A percentile compares a stretch with the other conserved stretches of the same genome.
Conservation (phyloP, 2,888 invertebrate species). For the Macroteleia sp. region DNA sequence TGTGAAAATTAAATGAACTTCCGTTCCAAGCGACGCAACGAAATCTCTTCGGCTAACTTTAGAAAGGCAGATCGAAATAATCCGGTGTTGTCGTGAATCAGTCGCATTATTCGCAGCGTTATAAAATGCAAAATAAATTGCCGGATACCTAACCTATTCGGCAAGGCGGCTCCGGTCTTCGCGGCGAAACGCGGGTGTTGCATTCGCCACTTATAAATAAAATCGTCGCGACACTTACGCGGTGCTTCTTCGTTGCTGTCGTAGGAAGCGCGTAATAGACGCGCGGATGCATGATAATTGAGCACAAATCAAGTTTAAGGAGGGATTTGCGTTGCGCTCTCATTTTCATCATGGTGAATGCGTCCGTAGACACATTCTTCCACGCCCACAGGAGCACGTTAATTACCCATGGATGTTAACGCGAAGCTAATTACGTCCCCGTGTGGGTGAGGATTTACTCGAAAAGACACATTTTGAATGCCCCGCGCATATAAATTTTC, state of each 20-base stretch:
- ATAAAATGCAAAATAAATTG: conserved; percentile 82
- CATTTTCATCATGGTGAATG: conserved; percentile 70
- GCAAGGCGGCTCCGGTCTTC: conserved; percentile 18
- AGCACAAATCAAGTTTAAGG: conserved; percentile 84
- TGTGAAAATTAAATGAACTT: conserved; percentile 62
- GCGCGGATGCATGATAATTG: conserved; percentile 81
- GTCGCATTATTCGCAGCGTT: conserved; percentile 72
- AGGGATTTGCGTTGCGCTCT: conserved; percentile 73
- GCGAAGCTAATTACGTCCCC: conserved; percentile 65
- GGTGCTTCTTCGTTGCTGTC: conserved; percentile 68
- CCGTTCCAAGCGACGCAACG: conserved; percentile 17
- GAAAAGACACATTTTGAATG: conserved; percentile 45
- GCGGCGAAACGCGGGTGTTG: conserved; percentile 74
- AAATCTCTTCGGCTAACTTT: conserved; percentile 76
- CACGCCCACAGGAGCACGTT: conserved; percentile 66
- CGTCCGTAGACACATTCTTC: conserved; percentile 72
- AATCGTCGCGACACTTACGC: conserved; percentile 77
- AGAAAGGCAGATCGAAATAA: conserved; percentile 78
- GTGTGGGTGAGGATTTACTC: conserved; percentile 61
- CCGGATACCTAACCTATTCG: conserved; percentile 70
- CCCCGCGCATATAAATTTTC: conserved; percentile 45
- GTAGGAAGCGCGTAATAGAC: conserved; percentile 66
- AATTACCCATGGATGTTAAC: conserved; percentile 67
- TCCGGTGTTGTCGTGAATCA: conserved; percentile 74
- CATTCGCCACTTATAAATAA: conserved; percentile 79